phyloP scores from a whole-genome alignment of 2,797 vertebrate species.

The Coregonus suidteri region DNA sequence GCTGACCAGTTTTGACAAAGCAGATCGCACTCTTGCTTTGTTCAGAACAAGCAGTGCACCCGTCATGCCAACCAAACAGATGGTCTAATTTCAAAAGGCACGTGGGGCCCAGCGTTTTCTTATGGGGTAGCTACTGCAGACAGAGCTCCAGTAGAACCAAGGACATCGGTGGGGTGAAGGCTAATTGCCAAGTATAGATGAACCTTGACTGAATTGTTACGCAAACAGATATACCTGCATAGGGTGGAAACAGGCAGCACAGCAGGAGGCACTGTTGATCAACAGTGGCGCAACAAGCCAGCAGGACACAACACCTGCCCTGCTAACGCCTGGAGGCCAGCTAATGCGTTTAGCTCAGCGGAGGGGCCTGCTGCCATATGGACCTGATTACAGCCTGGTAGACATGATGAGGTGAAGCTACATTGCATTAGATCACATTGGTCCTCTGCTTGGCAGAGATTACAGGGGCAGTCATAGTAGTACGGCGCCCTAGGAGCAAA shows the following conservation, averaged over 20 bases:
- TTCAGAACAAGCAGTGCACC: background rate
- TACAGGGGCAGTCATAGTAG: background rate
- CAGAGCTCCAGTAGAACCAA: background rate
- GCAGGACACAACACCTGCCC: background rate
- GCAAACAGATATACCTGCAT: background rate
- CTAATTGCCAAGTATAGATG: background rate
- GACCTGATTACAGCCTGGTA: slow-evolving; percentile 23
- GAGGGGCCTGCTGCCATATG: slow-evolving; percentile 31
- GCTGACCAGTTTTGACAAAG: background rate
- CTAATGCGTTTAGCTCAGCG: slow-evolving; percentile 24
- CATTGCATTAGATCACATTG: slow-evolving; percentile 10
- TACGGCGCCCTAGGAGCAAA: too few species aligned
- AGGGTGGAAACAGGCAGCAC: background rate
- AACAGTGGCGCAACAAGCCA: background rate
- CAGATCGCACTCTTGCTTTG: background rate
- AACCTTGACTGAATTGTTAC: background rate
- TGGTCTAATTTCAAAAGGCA: background rate
- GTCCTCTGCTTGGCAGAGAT: background rate
- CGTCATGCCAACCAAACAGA: slow-evolving; percentile 7
- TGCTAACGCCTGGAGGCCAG: slow-evolving; percentile 17
- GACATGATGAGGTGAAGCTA: slow-evolving; percentile 17
- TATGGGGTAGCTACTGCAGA: background rate
- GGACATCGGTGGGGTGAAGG: background rate
- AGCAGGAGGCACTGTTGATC: slow-evolving; percentile 6
- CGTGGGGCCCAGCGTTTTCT: background rate